Percentiles rank a stretch among this genome's conserved stretches.
Evolutionary conservation across 2,113 vertebrate species (phyloP).

Genomic region (Anolis sagrei): DNA sequence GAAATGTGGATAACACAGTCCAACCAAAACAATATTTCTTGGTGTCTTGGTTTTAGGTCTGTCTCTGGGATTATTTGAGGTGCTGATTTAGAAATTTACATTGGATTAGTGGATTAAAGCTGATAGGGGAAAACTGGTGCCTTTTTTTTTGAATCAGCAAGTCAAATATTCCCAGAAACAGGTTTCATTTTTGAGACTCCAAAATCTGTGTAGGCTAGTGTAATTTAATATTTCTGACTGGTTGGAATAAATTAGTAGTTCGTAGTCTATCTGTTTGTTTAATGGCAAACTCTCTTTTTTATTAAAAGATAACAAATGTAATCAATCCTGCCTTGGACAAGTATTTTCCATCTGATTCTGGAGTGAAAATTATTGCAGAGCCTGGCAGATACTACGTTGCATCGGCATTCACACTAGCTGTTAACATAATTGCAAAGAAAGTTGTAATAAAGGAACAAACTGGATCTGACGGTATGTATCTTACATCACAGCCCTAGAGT

Average conservation of each 20-base stretch:
- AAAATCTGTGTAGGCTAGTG: too few relatives aligned
- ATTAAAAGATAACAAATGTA: slow-evolving; percentile 85
- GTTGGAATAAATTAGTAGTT: not conserved
- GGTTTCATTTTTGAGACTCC: too few relatives aligned
- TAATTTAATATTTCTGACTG: too few relatives aligned
- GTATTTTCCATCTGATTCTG: slow-evolving; percentile 90
- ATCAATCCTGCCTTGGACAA: slow-evolving; percentile 94
- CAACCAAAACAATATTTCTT: not conserved
- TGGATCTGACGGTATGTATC: slow-evolving; percentile 81
- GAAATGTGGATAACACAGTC: not conserved
- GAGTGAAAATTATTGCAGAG: slow-evolving; percentile 90
- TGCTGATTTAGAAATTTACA: too few relatives aligned
- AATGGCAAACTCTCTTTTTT: not conserved
- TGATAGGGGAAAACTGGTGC: too few relatives aligned
- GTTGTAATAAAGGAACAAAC: slow-evolving; percentile 87
- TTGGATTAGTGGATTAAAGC: too few relatives aligned
- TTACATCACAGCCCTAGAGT: not conserved
- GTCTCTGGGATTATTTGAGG: too few relatives aligned
- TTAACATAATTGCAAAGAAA: slow-evolving; percentile 98
- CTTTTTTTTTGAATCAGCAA: too few relatives aligned
- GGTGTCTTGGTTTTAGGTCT: too few relatives aligned
- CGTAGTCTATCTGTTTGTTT: not conserved
- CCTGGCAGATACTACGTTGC: slow-evolving; percentile 96
- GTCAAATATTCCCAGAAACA: too few relatives aligned
- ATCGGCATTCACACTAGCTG: slow-evolving; percentile 93